Conservation (phyloP, 2,113 vertebrate species). For the Oxygymnocypris stewartii region DNA sequence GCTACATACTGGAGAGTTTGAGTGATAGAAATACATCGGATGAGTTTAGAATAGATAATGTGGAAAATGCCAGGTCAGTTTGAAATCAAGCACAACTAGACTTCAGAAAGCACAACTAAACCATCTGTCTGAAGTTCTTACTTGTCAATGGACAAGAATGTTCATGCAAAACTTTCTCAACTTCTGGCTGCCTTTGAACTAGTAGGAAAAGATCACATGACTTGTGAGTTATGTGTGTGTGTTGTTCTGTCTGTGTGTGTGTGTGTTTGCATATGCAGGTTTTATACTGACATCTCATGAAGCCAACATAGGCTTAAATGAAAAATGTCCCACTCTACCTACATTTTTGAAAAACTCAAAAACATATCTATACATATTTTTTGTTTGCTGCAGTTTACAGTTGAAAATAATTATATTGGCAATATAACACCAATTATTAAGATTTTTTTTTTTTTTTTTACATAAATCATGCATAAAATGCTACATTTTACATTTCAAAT, state of each 20-base stretch:
- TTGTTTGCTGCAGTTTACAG: too few relatives aligned
- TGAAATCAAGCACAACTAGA: background rate
- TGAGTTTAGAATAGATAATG: background rate
- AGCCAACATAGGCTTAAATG: background rate
- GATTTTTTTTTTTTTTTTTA: too few relatives aligned
- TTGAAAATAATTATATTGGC: too few relatives aligned
- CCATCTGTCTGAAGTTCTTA: background rate
- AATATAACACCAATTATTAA: too few relatives aligned
- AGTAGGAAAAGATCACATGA: background rate
- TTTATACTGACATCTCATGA: background rate
- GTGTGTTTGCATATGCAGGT: background rate
- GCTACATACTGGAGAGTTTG: background rate
- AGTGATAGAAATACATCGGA: background rate
- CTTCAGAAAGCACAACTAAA: background rate
- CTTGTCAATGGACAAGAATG: background rate
- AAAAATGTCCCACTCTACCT: background rate
- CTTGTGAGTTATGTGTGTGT: background rate
- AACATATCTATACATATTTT: too few relatives aligned
- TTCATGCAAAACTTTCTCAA: background rate
- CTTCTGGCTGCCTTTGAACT: background rate
- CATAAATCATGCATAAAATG: too few relatives aligned
- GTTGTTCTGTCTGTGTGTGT: too few relatives aligned
- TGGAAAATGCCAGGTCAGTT: conserved; percentile 6
- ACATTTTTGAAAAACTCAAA: too few relatives aligned
- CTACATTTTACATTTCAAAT: too few relatives aligned